Evolutionary conservation across 92 coral and sea anemone species (phyloP), one percentile per base, ranked within the genome.

Genomic region (Epizoanthus scotinus): DNA sequence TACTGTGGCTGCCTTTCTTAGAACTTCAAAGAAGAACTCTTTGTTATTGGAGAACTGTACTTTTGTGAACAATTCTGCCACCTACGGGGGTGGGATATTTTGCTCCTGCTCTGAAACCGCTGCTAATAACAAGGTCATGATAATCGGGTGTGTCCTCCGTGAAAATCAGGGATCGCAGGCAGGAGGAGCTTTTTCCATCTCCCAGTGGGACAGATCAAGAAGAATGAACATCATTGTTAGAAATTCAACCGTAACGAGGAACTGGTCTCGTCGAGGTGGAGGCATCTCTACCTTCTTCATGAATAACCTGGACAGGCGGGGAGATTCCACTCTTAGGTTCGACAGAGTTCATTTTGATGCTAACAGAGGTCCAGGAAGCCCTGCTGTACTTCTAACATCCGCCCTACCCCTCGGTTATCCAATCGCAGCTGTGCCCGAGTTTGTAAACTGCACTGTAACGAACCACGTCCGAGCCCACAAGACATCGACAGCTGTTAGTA

Each of bases 41-140:
- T 87, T 85, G 4, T 34, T 21, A 2, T 60, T 95, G 29, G 83
- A 89, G 40, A 83, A 82, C n/a, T 57, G 87, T 13, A 73, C 67
- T 60, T 62, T 95, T 49, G 73, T 49, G 31, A 28, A 53, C 7
- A 95, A 95, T 73, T 54, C 53, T 2, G 98, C 98, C 24, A 90
- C 98, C 2, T 90, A 88, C 31, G 98, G 98, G 6, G 98, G 95
- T 29, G 98, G 94, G 28, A 38, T 95, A 53, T 82, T 55, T 34
- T 61, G 83, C 49, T 84, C 78, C 29, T 85, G 80, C 26, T 73
- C 87, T 29, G 90, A 90, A 18, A 7, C 2, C 3, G 67, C 98
- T 1, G n/a, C 49, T 25, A 86, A 65, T 5, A 93, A 90, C 70
- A 68, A 49, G 14, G 52, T 91, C 25, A 27, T 70, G 0, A 56